Evolutionary conservation across 2,113 vertebrate species (phyloP).

Genomic region (Chloroceryle aenea): DNA sequence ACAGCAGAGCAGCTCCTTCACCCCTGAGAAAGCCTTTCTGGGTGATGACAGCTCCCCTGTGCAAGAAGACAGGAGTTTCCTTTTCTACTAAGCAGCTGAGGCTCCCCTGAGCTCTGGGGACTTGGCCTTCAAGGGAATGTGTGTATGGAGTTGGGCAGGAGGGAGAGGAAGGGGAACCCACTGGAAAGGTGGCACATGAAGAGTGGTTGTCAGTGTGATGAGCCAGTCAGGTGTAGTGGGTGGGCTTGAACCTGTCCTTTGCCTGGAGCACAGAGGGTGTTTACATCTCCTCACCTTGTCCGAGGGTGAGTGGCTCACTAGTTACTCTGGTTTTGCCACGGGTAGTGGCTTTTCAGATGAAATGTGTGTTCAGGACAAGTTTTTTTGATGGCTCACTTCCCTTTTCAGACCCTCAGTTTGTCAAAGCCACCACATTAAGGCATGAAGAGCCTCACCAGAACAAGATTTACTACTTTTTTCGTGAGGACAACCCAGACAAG

Average conservation of each 20-base stretch:
- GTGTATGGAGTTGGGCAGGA: rapidly evolving
- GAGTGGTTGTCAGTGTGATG: rapidly evolving
- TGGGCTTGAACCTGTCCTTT: not conserved
- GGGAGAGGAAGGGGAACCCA: not conserved
- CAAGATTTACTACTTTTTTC: conserved; percentile 92
- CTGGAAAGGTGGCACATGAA: not conserved
- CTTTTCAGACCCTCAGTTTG: conserved; percentile 86
- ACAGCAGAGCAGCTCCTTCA: not conserved
- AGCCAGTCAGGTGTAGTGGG: too few species aligned
- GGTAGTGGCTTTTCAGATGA: rapidly evolving
- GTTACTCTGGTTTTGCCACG: not conserved
- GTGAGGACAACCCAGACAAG: conserved; percentile 87
- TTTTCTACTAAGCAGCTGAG: not conserved
- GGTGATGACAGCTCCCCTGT: rapidly evolving
- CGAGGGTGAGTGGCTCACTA: not conserved
- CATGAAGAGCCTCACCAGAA: conserved; percentile 81
- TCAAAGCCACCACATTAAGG: conserved; percentile 81
- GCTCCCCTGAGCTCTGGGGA: not conserved
- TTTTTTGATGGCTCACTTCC: not conserved
- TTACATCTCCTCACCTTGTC: not conserved
- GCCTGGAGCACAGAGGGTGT: rapidly evolving
- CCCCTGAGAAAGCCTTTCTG: rapidly evolving
- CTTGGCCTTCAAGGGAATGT: not conserved
- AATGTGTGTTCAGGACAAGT: not conserved
- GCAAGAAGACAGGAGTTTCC: not conserved